A percentile compares a stretch with the other conserved stretches of the same genome.
Evolutionary conservation across 2,113 vertebrate genomes (phyloP).

Genomic region (Triplophysa rosa): DNA sequence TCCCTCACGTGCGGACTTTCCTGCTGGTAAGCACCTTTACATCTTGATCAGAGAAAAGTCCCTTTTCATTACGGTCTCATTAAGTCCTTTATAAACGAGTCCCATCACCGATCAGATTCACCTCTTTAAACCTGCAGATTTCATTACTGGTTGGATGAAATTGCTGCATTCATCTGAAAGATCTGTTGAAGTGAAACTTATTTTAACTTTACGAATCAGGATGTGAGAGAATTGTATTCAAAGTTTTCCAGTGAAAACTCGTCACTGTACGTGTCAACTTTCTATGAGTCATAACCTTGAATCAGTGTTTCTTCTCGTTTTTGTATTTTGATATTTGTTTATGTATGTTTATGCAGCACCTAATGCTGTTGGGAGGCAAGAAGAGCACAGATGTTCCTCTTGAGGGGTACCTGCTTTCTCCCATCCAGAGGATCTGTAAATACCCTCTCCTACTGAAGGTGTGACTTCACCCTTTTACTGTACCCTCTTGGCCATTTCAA

Average conservation of each 20-base stretch:
- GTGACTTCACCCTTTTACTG: constrained; percentile 42
- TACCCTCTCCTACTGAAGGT: constrained; percentile 98
- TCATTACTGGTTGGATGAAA: not conserved
- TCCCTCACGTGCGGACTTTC: constrained; percentile 89
- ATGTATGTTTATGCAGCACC: constrained; percentile 76
- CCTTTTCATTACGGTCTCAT: not conserved
- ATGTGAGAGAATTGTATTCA: not conserved
- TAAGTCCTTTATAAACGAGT: not conserved
- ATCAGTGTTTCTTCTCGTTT: not conserved
- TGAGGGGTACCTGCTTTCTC: constrained; percentile 93
- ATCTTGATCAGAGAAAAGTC: not conserved
- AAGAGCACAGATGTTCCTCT: constrained; percentile 96
- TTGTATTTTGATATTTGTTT: constrained; percentile 21
- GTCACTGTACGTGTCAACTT: too few relatives aligned
- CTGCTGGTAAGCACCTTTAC: constrained; percentile 84
- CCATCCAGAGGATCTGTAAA: constrained; percentile 99
- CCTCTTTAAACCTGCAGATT: not conserved
- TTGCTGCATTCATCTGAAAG: not conserved
- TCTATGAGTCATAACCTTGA: not conserved
- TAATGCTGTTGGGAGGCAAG: constrained; percentile 96
- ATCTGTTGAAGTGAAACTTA: constrained; percentile 5
- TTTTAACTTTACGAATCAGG: constrained; percentile 16
- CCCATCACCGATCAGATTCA: not conserved
- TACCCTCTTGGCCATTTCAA: not conserved
- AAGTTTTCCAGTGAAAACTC: not conserved